These are phyloP conservation scores for Amyelois transitella DNA, from an alignment of 1,140 invertebrate species.

Conservation along the genomic window DNA sequence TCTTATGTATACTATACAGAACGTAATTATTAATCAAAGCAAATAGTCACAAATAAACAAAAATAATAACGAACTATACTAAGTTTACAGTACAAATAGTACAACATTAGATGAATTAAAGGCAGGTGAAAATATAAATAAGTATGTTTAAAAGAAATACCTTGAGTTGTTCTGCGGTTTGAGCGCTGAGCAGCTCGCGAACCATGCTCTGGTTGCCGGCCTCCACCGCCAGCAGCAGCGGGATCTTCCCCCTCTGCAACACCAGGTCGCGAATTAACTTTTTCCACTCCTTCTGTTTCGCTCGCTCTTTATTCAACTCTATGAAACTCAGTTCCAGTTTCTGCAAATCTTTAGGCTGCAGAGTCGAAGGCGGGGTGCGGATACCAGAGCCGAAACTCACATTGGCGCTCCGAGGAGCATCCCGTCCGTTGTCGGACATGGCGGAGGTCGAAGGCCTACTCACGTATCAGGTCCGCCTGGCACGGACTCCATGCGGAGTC, in stretches of 20 bases:
- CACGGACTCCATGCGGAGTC: constrained; percentile 43
- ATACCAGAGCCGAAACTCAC: constrained; percentile 28
- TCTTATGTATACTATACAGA: too few relatives aligned
- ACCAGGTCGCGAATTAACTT: constrained; percentile 73
- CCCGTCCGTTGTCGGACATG: constrained; percentile 47
- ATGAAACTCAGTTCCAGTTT: constrained; percentile 72
- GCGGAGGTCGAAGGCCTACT: constrained; percentile 13
- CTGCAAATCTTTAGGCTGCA: constrained; percentile 52
- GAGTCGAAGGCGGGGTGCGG: constrained; percentile 43
- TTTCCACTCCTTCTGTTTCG: constrained; percentile 73
- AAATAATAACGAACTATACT: too few relatives aligned
- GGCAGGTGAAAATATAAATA: neutral
- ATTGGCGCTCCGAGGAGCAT: constrained; percentile 45
- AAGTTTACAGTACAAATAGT: too few relatives aligned
- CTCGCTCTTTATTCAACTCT: constrained; percentile 74
- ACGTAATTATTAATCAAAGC: too few relatives aligned
- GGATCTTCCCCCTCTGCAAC: constrained; percentile 92
- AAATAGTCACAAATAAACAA: too few relatives aligned
- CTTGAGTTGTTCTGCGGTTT: constrained; percentile 87
- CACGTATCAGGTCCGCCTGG: constrained; percentile 31
- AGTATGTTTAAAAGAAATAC: constrained; percentile 26
- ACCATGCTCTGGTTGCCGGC: constrained; percentile 94
- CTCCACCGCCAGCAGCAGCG: constrained; percentile 93
- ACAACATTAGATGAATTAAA: neutral
- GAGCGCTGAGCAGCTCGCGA: constrained; percentile 88